These are phyloP conservation scores for Leptinotarsa defecta DNA, from an alignment of 1,140 invertebrate genomes.

Conservation along the genomic window DNA sequence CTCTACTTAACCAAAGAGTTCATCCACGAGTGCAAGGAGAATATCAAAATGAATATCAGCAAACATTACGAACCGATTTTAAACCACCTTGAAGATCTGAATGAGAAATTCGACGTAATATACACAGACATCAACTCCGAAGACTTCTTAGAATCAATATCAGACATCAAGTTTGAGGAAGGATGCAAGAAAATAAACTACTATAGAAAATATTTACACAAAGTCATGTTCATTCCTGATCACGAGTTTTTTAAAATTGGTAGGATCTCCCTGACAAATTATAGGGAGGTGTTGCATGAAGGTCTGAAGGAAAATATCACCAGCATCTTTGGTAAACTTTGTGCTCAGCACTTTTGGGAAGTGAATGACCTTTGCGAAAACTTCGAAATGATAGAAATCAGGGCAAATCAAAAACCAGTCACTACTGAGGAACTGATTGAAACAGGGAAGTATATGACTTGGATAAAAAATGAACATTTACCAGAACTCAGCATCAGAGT, in stretches of 20 bases:
- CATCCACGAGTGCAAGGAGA: conserved; percentile 33
- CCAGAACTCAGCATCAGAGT: conserved; percentile 64
- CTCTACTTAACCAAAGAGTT: conserved; percentile 45
- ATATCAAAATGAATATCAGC: conserved; percentile 37
- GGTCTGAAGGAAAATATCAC: conserved; percentile 33
- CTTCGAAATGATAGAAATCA: conserved; percentile 42
- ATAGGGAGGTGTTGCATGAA: conserved; percentile 36
- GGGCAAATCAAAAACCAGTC: conserved; percentile 35
- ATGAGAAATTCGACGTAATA: conserved; percentile 33
- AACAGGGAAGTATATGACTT: conserved; percentile 61
- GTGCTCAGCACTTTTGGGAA: conserved; percentile 42
- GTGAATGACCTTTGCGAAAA: conserved; percentile 43
- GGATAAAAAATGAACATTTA: conserved; percentile 37
- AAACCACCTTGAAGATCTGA: conserved; percentile 36
- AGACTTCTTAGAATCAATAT: conserved; percentile 23
- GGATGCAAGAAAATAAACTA: conserved; percentile 43
- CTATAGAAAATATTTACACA: conserved; percentile 38
- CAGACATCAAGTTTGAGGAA: conserved; percentile 42
- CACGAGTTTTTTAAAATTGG: conserved; percentile 43
- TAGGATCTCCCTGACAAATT: conserved; percentile 35
- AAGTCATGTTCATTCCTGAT: conserved; percentile 42
- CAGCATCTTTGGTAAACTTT: conserved; percentile 39
- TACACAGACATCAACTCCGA: conserved; percentile 37
- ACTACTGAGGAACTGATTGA: conserved; percentile 64
- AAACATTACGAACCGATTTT: conserved; percentile 38